phyloP scores from a whole-genome alignment of 2,113 vertebrate species.

The Platycercus adscitus region DNA sequence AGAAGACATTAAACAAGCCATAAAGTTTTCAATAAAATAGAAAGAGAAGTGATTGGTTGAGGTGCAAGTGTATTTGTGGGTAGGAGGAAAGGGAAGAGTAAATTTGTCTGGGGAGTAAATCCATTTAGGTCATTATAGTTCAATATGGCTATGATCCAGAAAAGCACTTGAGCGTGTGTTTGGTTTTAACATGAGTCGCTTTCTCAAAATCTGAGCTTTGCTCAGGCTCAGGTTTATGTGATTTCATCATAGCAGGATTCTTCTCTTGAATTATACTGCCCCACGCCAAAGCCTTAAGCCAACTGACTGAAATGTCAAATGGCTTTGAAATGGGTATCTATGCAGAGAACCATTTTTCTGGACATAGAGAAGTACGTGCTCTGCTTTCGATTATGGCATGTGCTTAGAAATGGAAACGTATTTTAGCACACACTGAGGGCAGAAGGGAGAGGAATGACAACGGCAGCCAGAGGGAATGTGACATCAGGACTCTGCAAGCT shows the following conservation, averaged over 20 bases:
- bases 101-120: neutral
- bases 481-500: accelerated
- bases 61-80: neutral
- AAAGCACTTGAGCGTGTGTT: neutral
- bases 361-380: neutral
- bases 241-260: neutral
- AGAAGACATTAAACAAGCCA: neutral
- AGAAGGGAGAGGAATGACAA: neutral
- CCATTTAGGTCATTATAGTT: neutral
- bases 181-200: neutral
- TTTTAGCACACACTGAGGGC: neutral
- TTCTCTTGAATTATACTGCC: neutral
- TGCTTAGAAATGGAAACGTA: neutral
- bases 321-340: neutral
- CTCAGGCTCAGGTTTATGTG: neutral
- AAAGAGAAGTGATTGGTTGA: neutral
- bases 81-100: neutral
- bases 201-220: neutral
- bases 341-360: neutral
- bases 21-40: neutral
- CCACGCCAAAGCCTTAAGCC: neutral
- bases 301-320: neutral
- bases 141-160: neutral
- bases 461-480: neutral
- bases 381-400: neutral